These are phyloP conservation scores for Carapus acus DNA, from an alignment of 2,797 vertebrate genomes.

Conservation along the genomic window DNA sequence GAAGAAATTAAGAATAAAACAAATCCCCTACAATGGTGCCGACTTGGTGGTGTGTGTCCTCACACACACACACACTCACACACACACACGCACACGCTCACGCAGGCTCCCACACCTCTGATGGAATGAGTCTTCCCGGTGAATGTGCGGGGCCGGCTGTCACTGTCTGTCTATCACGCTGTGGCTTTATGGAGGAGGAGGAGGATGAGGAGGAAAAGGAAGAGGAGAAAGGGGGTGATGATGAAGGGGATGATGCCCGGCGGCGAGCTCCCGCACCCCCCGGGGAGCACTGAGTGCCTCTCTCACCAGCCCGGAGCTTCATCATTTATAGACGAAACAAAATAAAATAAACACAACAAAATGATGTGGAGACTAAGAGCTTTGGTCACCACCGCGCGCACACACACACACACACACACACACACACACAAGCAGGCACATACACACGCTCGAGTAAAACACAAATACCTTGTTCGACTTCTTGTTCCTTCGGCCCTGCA, in stretches of 20 bases:
- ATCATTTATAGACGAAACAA: conserved; percentile 69
- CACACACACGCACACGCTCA: too few species aligned
- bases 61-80: neutral
- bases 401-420: conserved; percentile 13
- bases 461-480: conserved; percentile 39
- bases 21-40: too few species aligned
- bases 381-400: conserved; percentile 31
- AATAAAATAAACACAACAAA: conserved; percentile 71
- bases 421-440: conserved; percentile 23
- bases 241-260: conserved; percentile 51
- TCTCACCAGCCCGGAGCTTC: conserved; percentile 52
- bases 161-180: conserved; percentile 40
- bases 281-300: conserved; percentile 59
- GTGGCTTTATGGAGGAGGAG: conserved; percentile 7
- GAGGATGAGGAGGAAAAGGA: too few species aligned
- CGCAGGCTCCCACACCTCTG: too few species aligned
- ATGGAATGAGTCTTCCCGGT: too few species aligned
- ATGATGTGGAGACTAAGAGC: conserved; percentile 45
- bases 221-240: too few species aligned
- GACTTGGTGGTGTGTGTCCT: too few species aligned
- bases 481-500: conserved; percentile 50
- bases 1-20: too few species aligned
- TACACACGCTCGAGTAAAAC: conserved; percentile 12
- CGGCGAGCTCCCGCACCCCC: conserved; percentile 35
- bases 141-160: too few species aligned